Evolutionary conservation across 2,113 vertebrate species (phyloP).

Genomic region (Triplophysa dalaica): DNA sequence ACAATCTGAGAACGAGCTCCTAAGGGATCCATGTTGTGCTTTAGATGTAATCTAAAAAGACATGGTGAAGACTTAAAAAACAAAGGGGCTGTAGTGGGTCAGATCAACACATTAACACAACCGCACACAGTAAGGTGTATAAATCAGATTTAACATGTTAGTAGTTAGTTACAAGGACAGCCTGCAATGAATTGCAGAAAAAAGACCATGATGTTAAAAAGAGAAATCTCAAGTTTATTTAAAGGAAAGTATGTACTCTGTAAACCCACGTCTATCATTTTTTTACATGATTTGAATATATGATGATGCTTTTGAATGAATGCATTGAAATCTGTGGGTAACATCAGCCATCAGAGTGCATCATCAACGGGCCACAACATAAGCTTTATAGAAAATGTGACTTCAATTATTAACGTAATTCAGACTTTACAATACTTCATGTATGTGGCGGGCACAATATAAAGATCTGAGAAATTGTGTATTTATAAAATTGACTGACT

Average conservation of each 20-base stretch:
- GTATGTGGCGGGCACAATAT: no score
- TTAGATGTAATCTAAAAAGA: conserved; percentile 18
- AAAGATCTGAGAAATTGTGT: not conserved
- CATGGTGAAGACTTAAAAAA: not conserved
- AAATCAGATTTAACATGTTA: not conserved
- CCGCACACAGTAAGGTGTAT: not conserved
- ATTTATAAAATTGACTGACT: not conserved
- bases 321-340: not conserved
- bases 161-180: not conserved
- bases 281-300: no score
- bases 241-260: no score
- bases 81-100: not conserved
- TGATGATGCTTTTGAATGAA: not conserved
- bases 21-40: conserved; percentile 89
- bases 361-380: not conserved
- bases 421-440: not conserved
- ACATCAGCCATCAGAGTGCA: no score
- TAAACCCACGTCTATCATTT: not conserved
- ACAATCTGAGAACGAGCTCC: conserved; percentile 94
- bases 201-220: not conserved
- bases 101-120: not conserved
- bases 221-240: no score
- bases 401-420: not conserved
- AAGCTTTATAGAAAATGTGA: conserved; percentile 17
- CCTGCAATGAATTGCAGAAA: not conserved